These are phyloP conservation scores for Bostrychus sinensis DNA, from an alignment of 2,113 vertebrate genomes.

Conservation along the genomic window DNA sequence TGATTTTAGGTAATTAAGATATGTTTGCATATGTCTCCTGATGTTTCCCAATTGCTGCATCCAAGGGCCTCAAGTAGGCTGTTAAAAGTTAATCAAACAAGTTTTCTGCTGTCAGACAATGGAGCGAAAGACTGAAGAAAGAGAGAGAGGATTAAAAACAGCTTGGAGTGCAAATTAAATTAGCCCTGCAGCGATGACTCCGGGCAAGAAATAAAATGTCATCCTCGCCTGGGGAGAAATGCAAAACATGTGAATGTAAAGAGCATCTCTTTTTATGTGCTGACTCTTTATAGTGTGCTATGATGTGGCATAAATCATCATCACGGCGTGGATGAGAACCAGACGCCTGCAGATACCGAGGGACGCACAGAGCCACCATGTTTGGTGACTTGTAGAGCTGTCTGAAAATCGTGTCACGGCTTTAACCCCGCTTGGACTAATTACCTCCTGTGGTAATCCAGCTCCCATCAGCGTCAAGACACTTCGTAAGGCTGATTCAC, in stretches of 20 bases:
- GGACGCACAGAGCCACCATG: slow-evolving; percentile 36
- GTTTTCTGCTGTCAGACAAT: slow-evolving; percentile 49
- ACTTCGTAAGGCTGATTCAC: slow-evolving; percentile 27
- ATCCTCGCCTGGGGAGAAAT: slow-evolving; percentile 75
- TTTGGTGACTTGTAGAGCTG: slow-evolving; percentile 44
- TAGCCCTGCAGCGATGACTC: slow-evolving; percentile 73
- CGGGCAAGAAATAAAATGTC: slow-evolving; percentile 79
- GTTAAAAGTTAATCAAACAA: slow-evolving; percentile 60
- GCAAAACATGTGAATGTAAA: slow-evolving; percentile 79
- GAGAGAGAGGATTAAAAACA: slow-evolving; percentile 69
- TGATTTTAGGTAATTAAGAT: slow-evolving; percentile 6
- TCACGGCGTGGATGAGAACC: slow-evolving; percentile 58
- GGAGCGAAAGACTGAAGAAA: slow-evolving; percentile 43
- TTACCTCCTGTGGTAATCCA: slow-evolving; percentile 23
- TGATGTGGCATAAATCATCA: slow-evolving; percentile 74
- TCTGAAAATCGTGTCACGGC: slow-evolving; percentile 41
- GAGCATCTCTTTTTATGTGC: slow-evolving; percentile 55
- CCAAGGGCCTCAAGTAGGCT: slow-evolving; percentile 23
- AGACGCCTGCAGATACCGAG: slow-evolving; percentile 32
- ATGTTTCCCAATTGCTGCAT: slow-evolving; percentile 25
- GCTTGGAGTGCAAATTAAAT: slow-evolving; percentile 78
- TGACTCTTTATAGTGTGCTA: slow-evolving; percentile 61
- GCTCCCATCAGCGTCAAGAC: slow-evolving; percentile 21
- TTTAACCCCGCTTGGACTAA: slow-evolving; percentile 46
- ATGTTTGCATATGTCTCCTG: slow-evolving; percentile 28